phyloP scores from a whole-genome alignment of 92 coral and sea anemone species.

The Isaurus tuberculatus region DNA sequence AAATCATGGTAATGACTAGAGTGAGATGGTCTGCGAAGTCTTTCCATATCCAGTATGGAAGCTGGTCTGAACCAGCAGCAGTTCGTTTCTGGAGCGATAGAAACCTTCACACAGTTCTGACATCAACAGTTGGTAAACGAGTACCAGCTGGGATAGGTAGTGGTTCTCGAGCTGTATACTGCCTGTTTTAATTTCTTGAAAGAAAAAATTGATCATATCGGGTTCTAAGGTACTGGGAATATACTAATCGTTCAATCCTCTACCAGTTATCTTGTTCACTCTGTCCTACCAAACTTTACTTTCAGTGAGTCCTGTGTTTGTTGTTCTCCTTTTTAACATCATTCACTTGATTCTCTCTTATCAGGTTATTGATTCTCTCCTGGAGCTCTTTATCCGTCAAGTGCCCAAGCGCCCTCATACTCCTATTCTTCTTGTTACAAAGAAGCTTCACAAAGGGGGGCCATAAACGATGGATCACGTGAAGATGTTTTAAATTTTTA shows the following conservation, averaged over 20 bases:
- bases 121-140: conserved; percentile 52
- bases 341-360: conserved; percentile 55
- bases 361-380: conserved; percentile 55
- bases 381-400: conserved; percentile 33
- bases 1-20: conserved; percentile 28
- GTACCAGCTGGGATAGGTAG: conserved; percentile 56
- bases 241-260: conserved; percentile 48
- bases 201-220: conserved; percentile 48
- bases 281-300: conserved; percentile 71
- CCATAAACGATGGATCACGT: conserved; percentile 64
- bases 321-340: conserved; percentile 46
- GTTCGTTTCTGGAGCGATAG: conserved; percentile 31
- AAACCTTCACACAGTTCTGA: conserved; percentile 1
- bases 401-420: conserved; percentile 12
- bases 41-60: conserved; percentile 52
- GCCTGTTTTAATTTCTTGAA: conserved; percentile 56
- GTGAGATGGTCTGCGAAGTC: conserved; percentile 31
- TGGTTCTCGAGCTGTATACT: conserved; percentile 49
- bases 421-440: conserved; percentile 59
- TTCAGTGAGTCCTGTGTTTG: conserved; percentile 48
- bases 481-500: not conserved
- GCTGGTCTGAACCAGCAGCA: conserved; percentile 8
- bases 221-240: conserved; percentile 44
- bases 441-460: conserved; percentile 57
- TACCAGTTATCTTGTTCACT: conserved; percentile 63